These are phyloP conservation scores for Pedionomus torquatus DNA, from an alignment of 2,113 vertebrate species.

Conservation along the genomic window DNA sequence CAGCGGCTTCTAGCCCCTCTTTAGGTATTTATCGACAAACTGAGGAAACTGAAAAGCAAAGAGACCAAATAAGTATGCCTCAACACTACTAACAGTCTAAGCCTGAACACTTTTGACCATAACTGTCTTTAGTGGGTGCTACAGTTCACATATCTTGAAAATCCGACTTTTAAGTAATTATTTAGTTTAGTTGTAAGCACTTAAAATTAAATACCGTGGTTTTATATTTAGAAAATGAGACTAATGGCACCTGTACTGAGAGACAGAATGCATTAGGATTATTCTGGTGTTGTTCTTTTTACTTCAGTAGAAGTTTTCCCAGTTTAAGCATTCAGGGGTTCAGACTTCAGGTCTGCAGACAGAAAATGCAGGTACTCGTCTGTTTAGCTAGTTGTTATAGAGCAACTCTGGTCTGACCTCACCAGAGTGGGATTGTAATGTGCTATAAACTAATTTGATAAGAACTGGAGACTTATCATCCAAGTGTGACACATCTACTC, in stretches of 20 bases:
- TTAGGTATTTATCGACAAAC: not conserved
- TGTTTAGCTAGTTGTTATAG: not conserved
- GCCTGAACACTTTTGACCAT: not conserved
- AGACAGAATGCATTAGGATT: not conserved
- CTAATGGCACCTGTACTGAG: not conserved
- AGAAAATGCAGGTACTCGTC: accelerated
- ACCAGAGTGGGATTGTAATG: not conserved
- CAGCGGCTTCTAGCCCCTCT: not conserved
- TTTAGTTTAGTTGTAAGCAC: not conserved
- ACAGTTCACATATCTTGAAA: not conserved
- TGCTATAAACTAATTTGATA: not conserved
- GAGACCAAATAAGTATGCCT: not conserved
- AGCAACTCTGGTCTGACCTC: not conserved
- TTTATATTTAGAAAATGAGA: not conserved
- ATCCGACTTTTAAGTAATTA: not conserved
- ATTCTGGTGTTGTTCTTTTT: not conserved
- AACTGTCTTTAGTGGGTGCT: not conserved
- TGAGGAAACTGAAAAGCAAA: not conserved
- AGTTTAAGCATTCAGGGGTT: not conserved
- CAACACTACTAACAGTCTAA: not conserved
- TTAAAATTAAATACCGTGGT: not conserved
- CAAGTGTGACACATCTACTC: not conserved
- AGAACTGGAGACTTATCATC: not conserved
- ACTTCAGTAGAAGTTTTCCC: not conserved
- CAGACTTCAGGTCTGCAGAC: not conserved